Base-by-base conservation (phyloP, 2,797 vertebrate species). In the Remorina albescens region DNA sequence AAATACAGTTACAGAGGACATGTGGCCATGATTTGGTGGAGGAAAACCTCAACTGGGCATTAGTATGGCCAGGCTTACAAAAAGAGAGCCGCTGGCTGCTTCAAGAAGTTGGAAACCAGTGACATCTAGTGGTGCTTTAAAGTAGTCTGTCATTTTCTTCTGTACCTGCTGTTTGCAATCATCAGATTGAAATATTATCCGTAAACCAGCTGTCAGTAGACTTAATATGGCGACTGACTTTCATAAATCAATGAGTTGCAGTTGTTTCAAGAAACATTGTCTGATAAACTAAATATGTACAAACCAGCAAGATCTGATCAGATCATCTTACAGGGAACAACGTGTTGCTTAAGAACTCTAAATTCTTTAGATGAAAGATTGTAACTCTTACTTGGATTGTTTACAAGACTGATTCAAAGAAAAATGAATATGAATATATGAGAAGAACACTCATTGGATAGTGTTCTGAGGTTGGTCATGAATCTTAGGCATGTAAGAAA, bases 81-180 rank as follows among this genome's bases (percentile, higher is more conserved):
- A 62, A 19, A 67, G 36, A 55, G 44, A 72, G 51, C 39, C 74
- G 51, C 42, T 64, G 56, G 26, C 1, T 21, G 18, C 8, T 61
- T 64, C 28, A 39, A 72, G 23, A 60, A 64, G 49, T 1, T 63
- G 59, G n/a, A 53, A 75, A 80, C 83, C 67, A 81, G 73, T 51
- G 79, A 69, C 85, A 86, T 72, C 84, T 80, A 63, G 80, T 84
- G 88, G 71, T 67, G 15, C 2, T 51, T 75, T 68, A 23, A 13
- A 46, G 54, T 26, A 54, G 6, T n/a, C 1, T 11, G 9, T 49
- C 53, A 34, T 12, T 8, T 36, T 11, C 3, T 25, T 25, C 3
- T 18, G 6, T n/a, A 26, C 12, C 30, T 34, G 19, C 23, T 46
- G 10, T n/a, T 58, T 44, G 21, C 53, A 19, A 7, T 46, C 34